Conservation (phyloP, 64 coral and sea anemone genomes). For the Pachyseris speciosa region DNA sequence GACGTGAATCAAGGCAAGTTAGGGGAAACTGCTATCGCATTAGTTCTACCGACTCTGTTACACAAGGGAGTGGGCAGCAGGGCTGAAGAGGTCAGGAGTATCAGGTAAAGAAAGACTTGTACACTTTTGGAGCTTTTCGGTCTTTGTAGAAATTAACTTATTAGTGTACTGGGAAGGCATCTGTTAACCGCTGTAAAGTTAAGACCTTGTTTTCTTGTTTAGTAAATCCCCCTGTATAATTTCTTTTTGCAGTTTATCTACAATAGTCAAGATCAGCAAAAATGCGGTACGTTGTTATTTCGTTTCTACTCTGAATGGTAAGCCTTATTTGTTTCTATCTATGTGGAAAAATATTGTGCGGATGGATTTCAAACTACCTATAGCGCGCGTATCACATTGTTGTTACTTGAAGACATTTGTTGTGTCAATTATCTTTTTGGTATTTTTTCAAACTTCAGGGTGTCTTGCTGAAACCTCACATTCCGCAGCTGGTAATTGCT, state of each 20-base stretch:
- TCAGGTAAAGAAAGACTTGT: too few relatives aligned
- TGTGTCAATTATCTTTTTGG: background rate
- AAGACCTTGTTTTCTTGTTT: too few relatives aligned
- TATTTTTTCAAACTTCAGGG: conserved; percentile 54
- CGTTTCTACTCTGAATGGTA: background rate
- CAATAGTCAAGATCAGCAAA: conserved; percentile 98
- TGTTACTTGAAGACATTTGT: too few relatives aligned
- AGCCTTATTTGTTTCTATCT: too few relatives aligned
- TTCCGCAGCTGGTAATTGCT: conserved; percentile 81
- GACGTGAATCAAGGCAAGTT: conserved; percentile 91
- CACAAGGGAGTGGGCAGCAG: conserved; percentile 83
- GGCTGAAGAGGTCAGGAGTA: conserved; percentile 86
- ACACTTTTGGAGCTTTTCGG: too few relatives aligned
- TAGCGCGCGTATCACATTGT: too few relatives aligned
- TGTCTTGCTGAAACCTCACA: conserved; percentile 91
- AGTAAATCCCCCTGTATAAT: background rate
- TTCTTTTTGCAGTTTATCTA: conserved; percentile 65
- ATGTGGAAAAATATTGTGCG: background rate
- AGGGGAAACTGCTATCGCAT: conserved; percentile 79
- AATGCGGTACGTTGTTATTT: conserved; percentile 83
- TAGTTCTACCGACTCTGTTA: conserved; percentile 81
- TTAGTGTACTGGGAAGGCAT: too few relatives aligned
- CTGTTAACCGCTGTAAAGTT: too few relatives aligned
- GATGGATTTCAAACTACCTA: background rate
- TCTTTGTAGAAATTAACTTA: too few relatives aligned